Evolutionary conservation across 2,888 invertebrate genomes (phyloP), one percentile per base, ranked within the genome.

Genomic region (Scrobipalpa costella): DNA sequence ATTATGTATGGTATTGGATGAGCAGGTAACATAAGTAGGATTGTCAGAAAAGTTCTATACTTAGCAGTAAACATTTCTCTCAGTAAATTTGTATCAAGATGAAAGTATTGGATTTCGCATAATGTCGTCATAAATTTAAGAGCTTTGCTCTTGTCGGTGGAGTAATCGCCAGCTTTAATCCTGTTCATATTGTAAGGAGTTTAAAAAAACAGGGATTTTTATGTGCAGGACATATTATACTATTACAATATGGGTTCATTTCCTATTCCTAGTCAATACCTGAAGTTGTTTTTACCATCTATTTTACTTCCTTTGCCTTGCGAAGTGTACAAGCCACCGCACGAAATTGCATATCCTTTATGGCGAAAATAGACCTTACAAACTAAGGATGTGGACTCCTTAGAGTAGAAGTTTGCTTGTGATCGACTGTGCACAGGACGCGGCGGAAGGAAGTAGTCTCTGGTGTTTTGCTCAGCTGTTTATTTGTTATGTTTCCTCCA

Each of bases 231-330:
- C 13, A 17, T 52, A 27, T 11, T 2, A 2, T n/a, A 33, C 19
- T 27, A 11, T 21, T 7, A 15, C 7, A 11, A 33, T 55, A 33
- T 21, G 55, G 2, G 55, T 55, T 33, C 33, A n/a, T n/a, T n/a
- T n/a, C n/a, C n/a, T 49, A 9, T 49, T 44, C 11, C 44, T 19
- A 49, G 47, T 11, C 8, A 55, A 34, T 34, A 55, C 34, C 55
- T 55, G 55, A 55, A n/a, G 33, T 34, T 55, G 34, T 55, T 55
- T 55, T 55, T 55, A 55, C 33, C 55, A 15, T 55, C 7, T 55
- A 34, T 55, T 15, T 15, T 8, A 55, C 55, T 55, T 55, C 55
- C 15, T 15, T 15, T 15, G 55, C 11, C 13, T 55, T 55, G 27
- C 11, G 50, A 13, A 21, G 21, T 27, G 27, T 52, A 52, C 50